These are phyloP conservation scores for Dryas iulia DNA, from an alignment of 1,140 invertebrate species.

Conservation along the genomic window DNA sequence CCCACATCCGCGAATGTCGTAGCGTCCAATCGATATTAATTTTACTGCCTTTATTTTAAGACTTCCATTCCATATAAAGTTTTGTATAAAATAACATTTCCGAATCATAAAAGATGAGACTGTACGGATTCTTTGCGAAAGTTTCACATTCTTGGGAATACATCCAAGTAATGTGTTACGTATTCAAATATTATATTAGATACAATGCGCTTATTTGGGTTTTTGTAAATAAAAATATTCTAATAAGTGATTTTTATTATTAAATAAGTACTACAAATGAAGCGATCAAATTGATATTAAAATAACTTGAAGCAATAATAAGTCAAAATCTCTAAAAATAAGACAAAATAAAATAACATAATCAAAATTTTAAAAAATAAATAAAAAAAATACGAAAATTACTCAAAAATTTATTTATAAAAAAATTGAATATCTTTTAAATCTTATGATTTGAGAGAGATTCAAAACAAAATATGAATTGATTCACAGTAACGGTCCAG, in stretches of 20 bases:
- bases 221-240: no score
- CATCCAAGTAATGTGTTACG: constrained; percentile 29
- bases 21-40: constrained; percentile 42
- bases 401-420: background rate
- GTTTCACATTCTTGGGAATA: constrained; percentile 29
- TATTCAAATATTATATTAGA: constrained; percentile 17
- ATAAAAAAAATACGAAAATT: no score
- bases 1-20: constrained; percentile 36
- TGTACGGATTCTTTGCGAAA: constrained; percentile 21
- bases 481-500: constrained; percentile 60
- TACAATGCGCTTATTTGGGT: background rate
- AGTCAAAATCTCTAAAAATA: no score
- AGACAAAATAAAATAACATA: no score
- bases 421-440: no score
- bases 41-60: constrained; percentile 40
- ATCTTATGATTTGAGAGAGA: no score
- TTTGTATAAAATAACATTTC: constrained; percentile 30
- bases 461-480: background rate
- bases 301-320: no score
- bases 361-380: no score
- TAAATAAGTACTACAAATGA: no score
- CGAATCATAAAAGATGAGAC: constrained; percentile 35
- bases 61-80: constrained; percentile 26
- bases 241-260: no score
- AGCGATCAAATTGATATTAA: no score